Evolutionary conservation across 2,888 invertebrate species (phyloP), one percentile per base, ranked within the genome.

Genomic region (Halictus ligatus): DNA sequence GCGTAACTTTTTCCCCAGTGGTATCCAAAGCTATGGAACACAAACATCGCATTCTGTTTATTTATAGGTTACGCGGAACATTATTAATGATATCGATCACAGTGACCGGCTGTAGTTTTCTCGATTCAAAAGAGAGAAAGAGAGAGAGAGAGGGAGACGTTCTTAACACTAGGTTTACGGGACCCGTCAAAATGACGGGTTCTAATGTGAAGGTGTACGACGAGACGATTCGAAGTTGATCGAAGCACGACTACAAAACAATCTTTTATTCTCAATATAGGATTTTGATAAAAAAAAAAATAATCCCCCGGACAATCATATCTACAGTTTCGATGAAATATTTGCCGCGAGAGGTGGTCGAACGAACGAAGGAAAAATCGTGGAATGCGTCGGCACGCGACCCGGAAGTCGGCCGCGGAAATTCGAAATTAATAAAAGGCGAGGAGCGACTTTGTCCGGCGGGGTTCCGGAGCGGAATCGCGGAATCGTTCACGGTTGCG

Each of bases 371-470:
- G 13, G 15, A 29, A 64, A 64, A 29, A 64, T 64, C 64, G 29
- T 13, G 29, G 64, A 64, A 64, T 29, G 64, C 15, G 64, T 46
- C 60, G 78, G 73, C 78, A 18, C 73, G 58, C 58, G 25, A 60
- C 6, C 21, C 43, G 15, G 21, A 21, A 71, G 78, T 46, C 48
- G 18, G n/a, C 7, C 15, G 54, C 40, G 43, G 48, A 54, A 43
- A 58, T 43, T 54, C 54, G 43, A 54, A 58, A 73, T 43, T 43
- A 73, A 60, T 58, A 46, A 73, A 58, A 60, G 73, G 46, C 72
- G 58, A 18, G 8, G 10, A 29, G 25, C 25, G 40, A 40, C 50
- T 58, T 78, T 29, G 43, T 40, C 13, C 71, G 43, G 54, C 71
- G 21, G 18, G 77, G 10, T 76, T 78, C 69, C 46, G 46, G 29